Evolutionary conservation across 2,888 invertebrate species (phyloP).

Genomic region (Macrosiphum euphorbiae): DNA sequence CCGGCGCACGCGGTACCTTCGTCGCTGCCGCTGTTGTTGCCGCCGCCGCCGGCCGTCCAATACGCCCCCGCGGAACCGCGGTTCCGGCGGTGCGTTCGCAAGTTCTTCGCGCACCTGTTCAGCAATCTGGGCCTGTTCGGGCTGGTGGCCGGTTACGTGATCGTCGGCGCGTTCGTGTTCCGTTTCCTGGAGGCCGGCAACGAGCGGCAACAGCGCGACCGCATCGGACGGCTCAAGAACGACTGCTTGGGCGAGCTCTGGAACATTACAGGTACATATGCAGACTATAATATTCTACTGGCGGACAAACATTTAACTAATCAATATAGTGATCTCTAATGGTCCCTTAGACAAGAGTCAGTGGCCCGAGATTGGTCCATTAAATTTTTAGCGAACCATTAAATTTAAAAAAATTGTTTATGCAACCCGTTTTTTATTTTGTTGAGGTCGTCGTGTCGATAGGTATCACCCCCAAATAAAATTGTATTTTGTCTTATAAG

Average conservation of each 20-base stretch:
- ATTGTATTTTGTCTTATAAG: no score
- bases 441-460: background rate
- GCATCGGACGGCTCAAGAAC: constrained; percentile 77
- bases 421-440: constrained; percentile 48
- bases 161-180: constrained; percentile 82
- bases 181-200: constrained; percentile 81
- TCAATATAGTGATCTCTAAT: no score
- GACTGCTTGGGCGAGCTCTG: constrained; percentile 82
- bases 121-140: constrained; percentile 80
- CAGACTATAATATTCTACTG: no score
- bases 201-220: constrained; percentile 76
- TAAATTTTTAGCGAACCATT: no score
- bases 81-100: constrained; percentile 69
- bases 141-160: constrained; percentile 81
- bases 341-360: no score
- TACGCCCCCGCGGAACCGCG: constrained; percentile 44
- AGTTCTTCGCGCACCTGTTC: constrained; percentile 75
- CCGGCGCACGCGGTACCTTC: background rate
- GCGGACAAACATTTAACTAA: no score
- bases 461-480: no score
- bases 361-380: no score
- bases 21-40: background rate
- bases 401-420: no score
- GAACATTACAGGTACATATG: constrained; percentile 80
- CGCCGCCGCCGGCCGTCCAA: constrained; percentile 40